Conservation (phyloP, 2,888 invertebrate genomes). For the Stenodera caucasica region DNA sequence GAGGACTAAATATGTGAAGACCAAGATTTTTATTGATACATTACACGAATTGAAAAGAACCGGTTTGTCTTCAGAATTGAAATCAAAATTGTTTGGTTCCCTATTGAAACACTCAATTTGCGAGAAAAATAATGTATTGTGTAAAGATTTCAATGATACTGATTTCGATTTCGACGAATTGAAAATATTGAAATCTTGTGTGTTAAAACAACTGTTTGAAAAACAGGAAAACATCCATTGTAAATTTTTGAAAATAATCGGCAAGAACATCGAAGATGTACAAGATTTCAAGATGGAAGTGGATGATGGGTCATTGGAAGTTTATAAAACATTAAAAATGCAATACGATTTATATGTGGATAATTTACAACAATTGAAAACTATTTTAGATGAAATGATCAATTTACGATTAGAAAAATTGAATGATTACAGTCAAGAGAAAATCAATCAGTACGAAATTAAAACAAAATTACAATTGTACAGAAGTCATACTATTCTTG, state of each 20-base stretch:
- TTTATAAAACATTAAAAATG: slow-evolving; percentile 50
- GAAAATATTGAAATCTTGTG: neutral
- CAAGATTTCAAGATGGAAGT: too few relatives aligned
- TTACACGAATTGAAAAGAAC: slow-evolving; percentile 29
- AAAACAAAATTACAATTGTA: slow-evolving; percentile 50
- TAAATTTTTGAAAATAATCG: slow-evolving; percentile 26
- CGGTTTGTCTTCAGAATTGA: neutral
- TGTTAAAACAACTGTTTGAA: slow-evolving; percentile 14
- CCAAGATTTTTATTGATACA: slow-evolving; percentile 42
- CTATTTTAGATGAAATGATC: slow-evolving; percentile 48
- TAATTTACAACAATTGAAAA: slow-evolving; percentile 41
- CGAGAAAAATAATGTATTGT: neutral
- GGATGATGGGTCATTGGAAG: slow-evolving; percentile 32
- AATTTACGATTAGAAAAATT: slow-evolving; percentile 47
- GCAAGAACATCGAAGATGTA: slow-evolving; percentile 34
- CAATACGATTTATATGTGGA: slow-evolving; percentile 50
- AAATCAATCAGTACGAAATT: slow-evolving; percentile 47
- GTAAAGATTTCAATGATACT: slow-evolving; percentile 18
- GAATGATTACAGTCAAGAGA: slow-evolving; percentile 45
- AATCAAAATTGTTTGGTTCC: neutral
- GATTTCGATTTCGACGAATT: slow-evolving; percentile 41
- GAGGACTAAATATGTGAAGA: slow-evolving; percentile 38
- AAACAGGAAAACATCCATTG: slow-evolving; percentile 43
- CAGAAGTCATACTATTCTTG: slow-evolving; percentile 44
- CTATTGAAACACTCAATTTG: neutral